Conservation (phyloP, 2,113 vertebrate genomes). For the Entosphenus tridentatus region DNA sequence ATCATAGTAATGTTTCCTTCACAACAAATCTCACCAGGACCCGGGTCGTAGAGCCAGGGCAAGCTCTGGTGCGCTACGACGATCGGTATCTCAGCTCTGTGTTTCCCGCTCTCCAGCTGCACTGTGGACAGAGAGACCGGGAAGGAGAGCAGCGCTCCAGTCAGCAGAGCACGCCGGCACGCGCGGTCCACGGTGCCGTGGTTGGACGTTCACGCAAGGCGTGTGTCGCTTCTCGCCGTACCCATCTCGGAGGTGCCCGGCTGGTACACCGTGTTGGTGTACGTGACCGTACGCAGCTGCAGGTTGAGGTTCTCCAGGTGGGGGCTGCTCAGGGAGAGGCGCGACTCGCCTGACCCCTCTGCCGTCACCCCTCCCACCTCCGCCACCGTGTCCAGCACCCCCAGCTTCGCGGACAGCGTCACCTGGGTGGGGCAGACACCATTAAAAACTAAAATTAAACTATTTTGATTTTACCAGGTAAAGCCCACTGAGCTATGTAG, state of each 20-base stretch:
- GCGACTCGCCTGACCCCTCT: constrained; percentile 17
- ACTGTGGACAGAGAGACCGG: constrained; percentile 13
- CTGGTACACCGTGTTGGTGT: constrained; percentile 25
- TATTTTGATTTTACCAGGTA: too few relatives aligned
- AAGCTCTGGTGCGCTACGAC: constrained; percentile 16
- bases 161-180: not conserved
- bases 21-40: constrained; percentile 9
- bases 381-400: constrained; percentile 17
- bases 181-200: too few relatives aligned
- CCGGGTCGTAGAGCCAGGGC: constrained; percentile 25
- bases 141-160: constrained; percentile 9
- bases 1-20: too few relatives aligned
- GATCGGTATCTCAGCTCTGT: constrained; percentile 22
- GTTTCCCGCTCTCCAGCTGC: constrained; percentile 14
- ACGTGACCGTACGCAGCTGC: constrained; percentile 19
- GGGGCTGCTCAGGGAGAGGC: constrained; percentile 16
- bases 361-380: constrained; percentile 11
- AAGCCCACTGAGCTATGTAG: too few relatives aligned
- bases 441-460: too few relatives aligned
- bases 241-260: constrained; percentile 19
- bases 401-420: constrained; percentile 18
- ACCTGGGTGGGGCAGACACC: constrained; percentile 15
- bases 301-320: constrained; percentile 16
- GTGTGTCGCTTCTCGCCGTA: constrained; percentile 10
- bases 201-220: too few relatives aligned